These are phyloP conservation scores for Elanus axillaris DNA, from an alignment of 2,113 vertebrate species.

Conservation along the genomic window DNA sequence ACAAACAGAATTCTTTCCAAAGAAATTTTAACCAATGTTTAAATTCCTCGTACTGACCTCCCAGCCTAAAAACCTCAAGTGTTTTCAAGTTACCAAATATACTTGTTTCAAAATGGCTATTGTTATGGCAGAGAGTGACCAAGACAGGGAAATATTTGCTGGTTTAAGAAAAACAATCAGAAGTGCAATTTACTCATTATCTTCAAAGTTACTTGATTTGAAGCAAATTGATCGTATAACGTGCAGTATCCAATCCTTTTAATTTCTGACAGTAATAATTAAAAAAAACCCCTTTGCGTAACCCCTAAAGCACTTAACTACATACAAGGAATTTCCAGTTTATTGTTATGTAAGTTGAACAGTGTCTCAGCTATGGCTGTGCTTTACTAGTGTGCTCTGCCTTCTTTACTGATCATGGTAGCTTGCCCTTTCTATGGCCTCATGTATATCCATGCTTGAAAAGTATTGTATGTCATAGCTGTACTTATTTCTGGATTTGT, in stretches of 20 bases:
- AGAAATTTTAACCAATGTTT: not conserved
- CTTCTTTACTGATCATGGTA: not conserved
- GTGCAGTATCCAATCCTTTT: not conserved
- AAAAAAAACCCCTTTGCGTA: not conserved
- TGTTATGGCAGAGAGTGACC: not conserved
- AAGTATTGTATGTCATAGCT: not conserved
- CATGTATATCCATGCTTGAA: not conserved
- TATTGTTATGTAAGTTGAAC: rapidly evolving
- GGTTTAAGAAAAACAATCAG: not conserved
- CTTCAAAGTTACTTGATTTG: not conserved
- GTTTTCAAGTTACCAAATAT: not conserved
- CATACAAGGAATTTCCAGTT: not conserved
- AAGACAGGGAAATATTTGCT: not conserved
- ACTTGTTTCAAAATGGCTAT: not conserved
- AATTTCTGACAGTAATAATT: not conserved
- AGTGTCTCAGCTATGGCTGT: not conserved
- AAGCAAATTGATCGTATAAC: not conserved
- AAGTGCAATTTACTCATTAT: not conserved
- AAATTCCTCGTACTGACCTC: not conserved
- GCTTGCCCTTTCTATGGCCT: not conserved
- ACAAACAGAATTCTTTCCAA: not conserved
- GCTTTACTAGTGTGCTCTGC: not conserved
- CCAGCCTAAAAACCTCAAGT: not conserved
- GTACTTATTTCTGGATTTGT: not conserved
- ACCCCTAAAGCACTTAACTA: not conserved